Evolutionary conservation across 2,113 vertebrate species (phyloP).

Genomic region (Nyctereutes procyonoides): DNA sequence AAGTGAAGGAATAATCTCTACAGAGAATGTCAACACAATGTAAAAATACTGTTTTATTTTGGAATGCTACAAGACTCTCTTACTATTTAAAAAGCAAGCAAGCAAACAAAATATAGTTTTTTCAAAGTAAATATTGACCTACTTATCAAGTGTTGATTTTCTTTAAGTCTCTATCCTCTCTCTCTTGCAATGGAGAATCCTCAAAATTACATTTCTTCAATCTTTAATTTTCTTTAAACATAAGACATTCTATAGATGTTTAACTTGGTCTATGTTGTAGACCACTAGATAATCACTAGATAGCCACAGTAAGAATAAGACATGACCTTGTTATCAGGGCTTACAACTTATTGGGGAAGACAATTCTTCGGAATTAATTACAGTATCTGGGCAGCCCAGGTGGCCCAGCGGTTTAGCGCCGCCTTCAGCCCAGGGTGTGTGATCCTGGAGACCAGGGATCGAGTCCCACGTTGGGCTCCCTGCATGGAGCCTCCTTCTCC

Average conservation of each 20-base stretch:
- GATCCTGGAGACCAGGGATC: too few relatives aligned
- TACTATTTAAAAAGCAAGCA: not conserved
- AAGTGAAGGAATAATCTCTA: not conserved
- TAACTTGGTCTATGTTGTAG: not conserved
- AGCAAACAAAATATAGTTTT: not conserved
- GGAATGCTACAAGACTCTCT: not conserved
- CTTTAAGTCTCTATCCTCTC: not conserved
- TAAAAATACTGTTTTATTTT: slow-evolving; percentile 6
- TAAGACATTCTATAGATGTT: not conserved
- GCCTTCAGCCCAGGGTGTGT: too few relatives aligned
- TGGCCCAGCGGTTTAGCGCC: too few relatives aligned
- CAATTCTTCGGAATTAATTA: too few relatives aligned
- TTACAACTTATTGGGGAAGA: not conserved
- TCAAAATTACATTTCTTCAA: not conserved
- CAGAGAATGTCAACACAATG: not conserved
- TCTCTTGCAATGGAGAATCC: not conserved
- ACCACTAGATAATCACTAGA: not conserved
- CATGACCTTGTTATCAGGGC: not conserved
- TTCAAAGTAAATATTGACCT: slow-evolving; percentile 16
- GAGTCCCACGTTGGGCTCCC: too few relatives aligned
- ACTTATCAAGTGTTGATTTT: not conserved
- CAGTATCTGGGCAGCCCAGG: not conserved
- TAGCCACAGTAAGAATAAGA: not conserved
- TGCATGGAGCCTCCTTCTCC: too few relatives aligned
- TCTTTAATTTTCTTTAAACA: not conserved